Base-by-base conservation (phyloP, 2,113 vertebrate species). In the Tor tambroides region DNA sequence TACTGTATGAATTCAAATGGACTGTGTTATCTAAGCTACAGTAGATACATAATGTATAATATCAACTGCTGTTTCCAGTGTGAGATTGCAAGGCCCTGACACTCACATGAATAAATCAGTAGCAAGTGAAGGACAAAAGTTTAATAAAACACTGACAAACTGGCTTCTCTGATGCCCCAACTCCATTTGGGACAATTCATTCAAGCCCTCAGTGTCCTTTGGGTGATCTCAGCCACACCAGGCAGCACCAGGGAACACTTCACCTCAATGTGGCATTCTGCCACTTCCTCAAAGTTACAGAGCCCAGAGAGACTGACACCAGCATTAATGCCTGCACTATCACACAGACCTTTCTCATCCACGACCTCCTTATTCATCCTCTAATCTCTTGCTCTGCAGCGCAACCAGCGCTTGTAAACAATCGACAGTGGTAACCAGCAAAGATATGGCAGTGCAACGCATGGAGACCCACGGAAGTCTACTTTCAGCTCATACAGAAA, bases 71-170 rank as follows among this genome's bases (percentile, higher is more conserved):
- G 28, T 59, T 26, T 80, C 28, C 54, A 56, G 32, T 17, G 32
- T 61, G 51, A 14, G 21, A 61, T 8, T 19, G 30, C 54, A 80
- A 21, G 19, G 78, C 5, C 28, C 54, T 85, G 51, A 85, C 43
- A 38, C 71, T 76, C 51, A 77, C 83, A 59, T 85, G 46, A 85
- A 85, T 80, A 80, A 80, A 61, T 80, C 54, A 61, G 78, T 56
- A 61, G 54, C 78, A 61, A 61, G 21, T 80, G 21, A 80, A 80
- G 54, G 78, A 61, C 54, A 21, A 76, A 75, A 2, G 8, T 51
- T 43, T 51, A 69, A 32, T 83, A 3, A 59, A 80, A 38, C 51
- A 56, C 74, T 14, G 76, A 84, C 78, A 41, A 59, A 80, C 6
- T n/a, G 32, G 2, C 21, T 61, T 46, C 23, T 35, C 15, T 69